Evolutionary conservation across 2,113 vertebrate species (phyloP).

Genomic region (Ivindomyrus marchei): DNA sequence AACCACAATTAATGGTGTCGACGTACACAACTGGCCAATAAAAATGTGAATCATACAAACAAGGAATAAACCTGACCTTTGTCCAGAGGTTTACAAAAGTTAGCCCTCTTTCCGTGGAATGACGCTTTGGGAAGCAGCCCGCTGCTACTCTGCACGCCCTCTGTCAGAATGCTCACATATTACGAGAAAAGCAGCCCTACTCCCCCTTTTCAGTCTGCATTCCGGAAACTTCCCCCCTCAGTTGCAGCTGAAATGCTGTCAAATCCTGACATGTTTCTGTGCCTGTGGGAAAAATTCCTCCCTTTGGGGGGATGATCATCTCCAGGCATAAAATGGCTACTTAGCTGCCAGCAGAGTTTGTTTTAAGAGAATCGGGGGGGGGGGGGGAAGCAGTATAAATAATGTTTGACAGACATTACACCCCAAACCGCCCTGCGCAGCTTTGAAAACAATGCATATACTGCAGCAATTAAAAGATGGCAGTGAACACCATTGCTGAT

Average conservation of each 20-base stretch:
- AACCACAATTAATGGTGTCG: background rate
- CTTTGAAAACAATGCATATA: background rate
- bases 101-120: background rate
- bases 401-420: background rate
- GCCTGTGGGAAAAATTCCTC: background rate
- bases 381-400: background rate
- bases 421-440: background rate
- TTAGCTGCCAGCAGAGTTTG: background rate
- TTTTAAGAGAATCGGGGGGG: background rate
- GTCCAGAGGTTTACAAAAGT: background rate
- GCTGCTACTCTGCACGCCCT: background rate
- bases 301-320: background rate
- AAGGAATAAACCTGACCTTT: background rate
- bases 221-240: background rate
- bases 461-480: background rate
- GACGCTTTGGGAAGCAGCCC: background rate
- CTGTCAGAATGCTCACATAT: background rate
- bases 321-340: background rate
- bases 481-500: background rate
- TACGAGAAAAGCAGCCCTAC: background rate
- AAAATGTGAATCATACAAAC: background rate
- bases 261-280: background rate
- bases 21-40: background rate
- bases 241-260: background rate
- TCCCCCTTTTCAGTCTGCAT: background rate